Evolutionary conservation across 1,140 invertebrate genomes (phyloP).

Genomic region (Epicauta chinensis): DNA sequence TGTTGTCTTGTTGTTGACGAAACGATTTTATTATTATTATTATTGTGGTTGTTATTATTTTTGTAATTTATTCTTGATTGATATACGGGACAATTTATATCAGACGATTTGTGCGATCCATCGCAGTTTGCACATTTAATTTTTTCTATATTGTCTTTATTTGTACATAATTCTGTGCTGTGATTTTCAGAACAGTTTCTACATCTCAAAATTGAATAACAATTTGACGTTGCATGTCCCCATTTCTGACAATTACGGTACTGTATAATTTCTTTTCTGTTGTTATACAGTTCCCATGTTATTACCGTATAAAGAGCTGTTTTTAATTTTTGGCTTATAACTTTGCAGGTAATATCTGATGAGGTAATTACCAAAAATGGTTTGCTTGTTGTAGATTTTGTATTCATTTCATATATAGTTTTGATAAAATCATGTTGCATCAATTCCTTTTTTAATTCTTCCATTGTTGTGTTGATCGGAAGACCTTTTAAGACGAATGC

Average conservation of each 20-base stretch:
- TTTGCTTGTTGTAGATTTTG: neutral
- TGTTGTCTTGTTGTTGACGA: too few relatives aligned
- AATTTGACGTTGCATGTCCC: constrained; percentile 35
- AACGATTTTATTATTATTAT: neutral
- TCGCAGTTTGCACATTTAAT: constrained; percentile 37
- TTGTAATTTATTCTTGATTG: neutral
- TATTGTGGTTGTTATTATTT: too few relatives aligned
- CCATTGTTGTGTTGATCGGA: neutral
- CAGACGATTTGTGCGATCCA: constrained; percentile 29
- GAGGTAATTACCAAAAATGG: constrained; percentile 5
- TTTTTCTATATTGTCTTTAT: constrained; percentile 7
- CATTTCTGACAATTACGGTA: constrained; percentile 38
- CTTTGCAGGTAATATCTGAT: neutral
- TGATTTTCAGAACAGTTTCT: constrained; percentile 39
- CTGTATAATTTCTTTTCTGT: constrained; percentile 27
- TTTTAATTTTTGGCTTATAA: neutral
- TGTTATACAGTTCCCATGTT: constrained; percentile 27
- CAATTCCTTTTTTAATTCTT: neutral
- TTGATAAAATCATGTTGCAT: neutral
- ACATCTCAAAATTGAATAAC: constrained; percentile 26
- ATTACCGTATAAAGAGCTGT: neutral
- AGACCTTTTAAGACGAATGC: neutral
- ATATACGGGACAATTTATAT: neutral
- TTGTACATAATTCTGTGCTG: constrained; percentile 31
- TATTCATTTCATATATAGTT: neutral